Evolutionary conservation across 1,140 invertebrate species (phyloP), one percentile per base, ranked within the genome.

Genomic region (Ceratina calcarata): DNA sequence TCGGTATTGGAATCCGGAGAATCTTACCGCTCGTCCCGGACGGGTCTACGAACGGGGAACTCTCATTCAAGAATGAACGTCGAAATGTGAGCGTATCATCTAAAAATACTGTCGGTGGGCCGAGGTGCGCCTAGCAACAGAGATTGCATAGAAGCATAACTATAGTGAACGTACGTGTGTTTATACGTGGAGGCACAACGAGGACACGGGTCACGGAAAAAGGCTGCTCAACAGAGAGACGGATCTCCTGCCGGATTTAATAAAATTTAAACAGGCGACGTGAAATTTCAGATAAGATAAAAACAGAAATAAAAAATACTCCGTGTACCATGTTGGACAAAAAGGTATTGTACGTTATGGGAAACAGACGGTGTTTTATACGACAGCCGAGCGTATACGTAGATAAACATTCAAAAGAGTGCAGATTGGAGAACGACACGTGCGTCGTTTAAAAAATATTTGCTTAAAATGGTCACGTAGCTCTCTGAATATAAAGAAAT

Each of bases 51-150:
- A 60, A 49, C 68, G 53, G n/a, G 32, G 72, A 57, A 77, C 64
- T 83, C 75, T 80, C 85, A 86, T 86, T 86, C 81, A 80, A 74
- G 75, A 87, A 80, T 82, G 68, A 73, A 64, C 65, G 75, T 76
- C 73, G 82, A 87, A 88, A 90, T 88, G 89, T 88, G 87, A 87
- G 81, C 87, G 88, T 87, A 90, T 85, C 85, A 87, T 91, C 90
- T 91, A 91, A 91, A 91, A 91, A 91, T 91, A 91, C 90, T 90
- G 86, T 69, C 87, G 84, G 83, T 82, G 81, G 78, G 62, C 84
- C 85, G 84, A 87, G 89, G 87, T 90, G 90, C 90, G 90, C 90
- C 90, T 91, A 91, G 90, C 90, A 91, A 91, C 90, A 91, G 90
- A 88, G 86, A 88, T 88, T 91, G 89, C 88, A 90, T 91, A 87